These are phyloP conservation scores for Caiman crocodilus DNA, from an alignment of 2,797 vertebrate genomes.

Conservation along the genomic window DNA sequence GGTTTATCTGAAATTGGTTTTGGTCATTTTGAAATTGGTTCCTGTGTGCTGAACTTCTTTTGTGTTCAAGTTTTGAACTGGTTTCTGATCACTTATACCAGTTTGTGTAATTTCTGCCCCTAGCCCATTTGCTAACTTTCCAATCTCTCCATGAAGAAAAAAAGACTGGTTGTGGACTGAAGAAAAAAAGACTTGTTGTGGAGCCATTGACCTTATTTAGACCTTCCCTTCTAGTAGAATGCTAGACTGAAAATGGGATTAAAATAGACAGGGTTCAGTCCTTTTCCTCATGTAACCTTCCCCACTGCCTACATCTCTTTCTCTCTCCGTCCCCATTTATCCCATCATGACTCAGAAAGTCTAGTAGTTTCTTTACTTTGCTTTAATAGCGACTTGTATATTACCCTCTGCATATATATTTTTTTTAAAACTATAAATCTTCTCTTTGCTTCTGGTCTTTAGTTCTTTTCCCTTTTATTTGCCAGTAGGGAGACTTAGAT, in stretches of 20 bases:
- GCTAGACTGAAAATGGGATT: not conserved
- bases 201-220: not conserved
- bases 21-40: too few species aligned
- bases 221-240: not conserved
- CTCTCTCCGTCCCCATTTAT: not conserved
- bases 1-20: too few species aligned
- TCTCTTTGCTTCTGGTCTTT: conserved; percentile 49
- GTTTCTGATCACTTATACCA: too few species aligned
- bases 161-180: not conserved
- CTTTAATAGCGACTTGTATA: conserved; percentile 37
- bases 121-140: not conserved
- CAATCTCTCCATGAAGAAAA: not conserved
- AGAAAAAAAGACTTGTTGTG: not conserved
- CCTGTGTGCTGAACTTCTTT: too few species aligned
- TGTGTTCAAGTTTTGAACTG: too few species aligned
- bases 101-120: too few species aligned
- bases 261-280: not conserved
- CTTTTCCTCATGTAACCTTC: conserved; percentile 15
- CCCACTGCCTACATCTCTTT: not conserved
- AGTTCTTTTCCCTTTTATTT: conserved; percentile 59
- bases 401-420: conserved; percentile 32
- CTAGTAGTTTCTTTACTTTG: not conserved
- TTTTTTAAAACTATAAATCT: conserved; percentile 65
- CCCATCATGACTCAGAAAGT: conserved; percentile 11
- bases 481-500: conserved; percentile 69